Percentiles rank a stretch among this genome's conserved stretches.
phyloP scores from a whole-genome alignment of 1,140 invertebrate genomes.

The Oedothorax gibbosus region DNA sequence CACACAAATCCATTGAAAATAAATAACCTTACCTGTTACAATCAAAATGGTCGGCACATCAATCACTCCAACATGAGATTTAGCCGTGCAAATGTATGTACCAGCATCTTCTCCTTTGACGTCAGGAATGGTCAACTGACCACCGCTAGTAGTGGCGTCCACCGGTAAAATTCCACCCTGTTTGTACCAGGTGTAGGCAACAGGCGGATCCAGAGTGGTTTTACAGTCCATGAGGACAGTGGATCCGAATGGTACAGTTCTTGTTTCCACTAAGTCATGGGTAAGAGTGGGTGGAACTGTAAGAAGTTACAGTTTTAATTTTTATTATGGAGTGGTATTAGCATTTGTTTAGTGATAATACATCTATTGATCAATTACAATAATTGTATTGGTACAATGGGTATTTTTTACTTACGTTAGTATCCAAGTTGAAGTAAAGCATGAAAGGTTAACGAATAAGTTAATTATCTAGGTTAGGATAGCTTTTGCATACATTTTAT shows the following conservation, averaged over 20 bases:
- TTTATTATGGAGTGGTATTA: too few relatives aligned
- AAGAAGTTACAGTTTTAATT: slow-evolving; percentile 20
- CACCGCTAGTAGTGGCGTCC: slow-evolving; percentile 65
- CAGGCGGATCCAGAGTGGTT: slow-evolving; percentile 73
- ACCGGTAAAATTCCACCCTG: slow-evolving; percentile 61
- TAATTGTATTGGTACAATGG: too few relatives aligned
- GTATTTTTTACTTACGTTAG: too few relatives aligned
- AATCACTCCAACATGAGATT: slow-evolving; percentile 71
- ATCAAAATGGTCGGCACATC: slow-evolving; percentile 78
- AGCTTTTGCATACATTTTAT: too few relatives aligned
- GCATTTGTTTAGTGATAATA: too few relatives aligned
- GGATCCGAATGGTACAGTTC: slow-evolving; percentile 74
- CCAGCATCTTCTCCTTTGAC: slow-evolving; percentile 83
- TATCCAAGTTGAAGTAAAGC: too few relatives aligned
- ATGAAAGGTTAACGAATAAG: too few relatives aligned
- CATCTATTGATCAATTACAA: too few relatives aligned
- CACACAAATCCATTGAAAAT: not conserved
- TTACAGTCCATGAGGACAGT: slow-evolving; percentile 75
- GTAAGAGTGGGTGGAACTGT: slow-evolving; percentile 61
- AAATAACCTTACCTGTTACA: slow-evolving; percentile 63
- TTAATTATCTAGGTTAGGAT: too few relatives aligned
- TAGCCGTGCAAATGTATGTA: slow-evolving; percentile 86
- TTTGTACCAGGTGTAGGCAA: slow-evolving; percentile 74
- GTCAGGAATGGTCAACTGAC: slow-evolving; percentile 70
- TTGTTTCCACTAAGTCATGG: slow-evolving; percentile 71